Percentiles rank a stretch among this genome's conserved stretches.
Evolutionary conservation across 2,888 invertebrate genomes (phyloP).

Genomic region (Brachylomia viminalis): DNA sequence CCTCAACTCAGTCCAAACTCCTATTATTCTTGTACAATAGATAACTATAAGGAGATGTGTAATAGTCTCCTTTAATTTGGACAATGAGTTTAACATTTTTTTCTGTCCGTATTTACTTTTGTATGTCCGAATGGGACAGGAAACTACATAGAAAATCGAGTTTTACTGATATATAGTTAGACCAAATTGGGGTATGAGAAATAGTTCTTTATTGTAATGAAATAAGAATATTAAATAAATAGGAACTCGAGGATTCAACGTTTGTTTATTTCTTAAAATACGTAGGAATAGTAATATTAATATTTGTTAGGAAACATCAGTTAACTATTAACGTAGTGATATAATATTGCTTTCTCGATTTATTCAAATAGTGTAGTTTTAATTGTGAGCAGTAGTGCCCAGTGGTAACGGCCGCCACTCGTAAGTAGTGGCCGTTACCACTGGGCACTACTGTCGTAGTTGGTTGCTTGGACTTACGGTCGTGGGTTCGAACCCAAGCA

Average conservation of each 20-base stretch:
- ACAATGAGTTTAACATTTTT: constrained; percentile 7
- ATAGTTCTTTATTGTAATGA: not conserved
- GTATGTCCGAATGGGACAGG: not conserved
- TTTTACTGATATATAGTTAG: not conserved
- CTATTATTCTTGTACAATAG: constrained; percentile 48
- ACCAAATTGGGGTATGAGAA: not conserved
- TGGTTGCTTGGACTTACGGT: too few species aligned
- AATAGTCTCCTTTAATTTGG: constrained; percentile 33
- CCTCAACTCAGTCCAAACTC: constrained; percentile 31
- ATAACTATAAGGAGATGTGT: constrained; percentile 15
- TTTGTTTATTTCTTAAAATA: not conserved
- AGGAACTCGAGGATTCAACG: not conserved
- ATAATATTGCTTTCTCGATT: not conserved
- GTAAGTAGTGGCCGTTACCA: too few species aligned
- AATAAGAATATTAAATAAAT: not conserved
- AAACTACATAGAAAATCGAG: not conserved
- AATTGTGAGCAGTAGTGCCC: too few species aligned
- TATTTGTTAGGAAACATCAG: not conserved
- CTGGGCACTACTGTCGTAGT: too few species aligned
- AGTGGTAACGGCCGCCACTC: too few species aligned
- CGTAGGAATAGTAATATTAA: not conserved
- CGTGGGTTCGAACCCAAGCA: too few species aligned
- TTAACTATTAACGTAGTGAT: not conserved
- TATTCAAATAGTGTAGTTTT: not conserved
- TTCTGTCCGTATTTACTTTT: not conserved